phyloP scores from a whole-genome alignment of 2,888 invertebrate genomes.

The Hedychridium roseum region DNA sequence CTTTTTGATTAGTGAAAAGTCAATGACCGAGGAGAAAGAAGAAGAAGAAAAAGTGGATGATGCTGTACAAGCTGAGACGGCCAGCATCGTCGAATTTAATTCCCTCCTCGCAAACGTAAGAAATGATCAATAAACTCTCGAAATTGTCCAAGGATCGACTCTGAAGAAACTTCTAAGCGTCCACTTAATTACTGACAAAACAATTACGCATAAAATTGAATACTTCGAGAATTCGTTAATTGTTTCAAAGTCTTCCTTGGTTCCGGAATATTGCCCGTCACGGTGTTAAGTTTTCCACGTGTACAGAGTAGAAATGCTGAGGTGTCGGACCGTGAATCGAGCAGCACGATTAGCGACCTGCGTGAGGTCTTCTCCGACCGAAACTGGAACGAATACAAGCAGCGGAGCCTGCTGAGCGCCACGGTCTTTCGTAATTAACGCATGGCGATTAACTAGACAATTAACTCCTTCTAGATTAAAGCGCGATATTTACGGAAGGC shows the following conservation, averaged over 20 bases:
- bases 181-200: no score
- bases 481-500: slow-evolving; percentile 3
- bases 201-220: no score
- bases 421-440: slow-evolving; percentile 15
- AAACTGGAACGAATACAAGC: slow-evolving; percentile 46
- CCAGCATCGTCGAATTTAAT: slow-evolving; percentile 43
- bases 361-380: slow-evolving; percentile 37
- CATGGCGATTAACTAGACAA: neutral
- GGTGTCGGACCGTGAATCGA: slow-evolving; percentile 20
- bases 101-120: slow-evolving; percentile 31
- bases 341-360: slow-evolving; percentile 39
- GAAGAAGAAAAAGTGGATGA: no score
- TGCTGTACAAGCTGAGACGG: slow-evolving; percentile 10
- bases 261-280: no score
- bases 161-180: no score
- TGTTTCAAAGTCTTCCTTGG: no score
- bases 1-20: slow-evolving; percentile 9
- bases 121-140: no score
- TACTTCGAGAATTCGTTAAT: no score
- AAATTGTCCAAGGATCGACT: no score
- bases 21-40: no score
- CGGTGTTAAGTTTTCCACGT: no score
- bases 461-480: slow-evolving; percentile 5
- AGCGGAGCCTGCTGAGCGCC: slow-evolving; percentile 19
- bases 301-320: neutral